Evolutionary conservation across 2,113 vertebrate genomes (phyloP), one percentile per base, ranked within the genome.

Genomic region (Cyrtonyx montezumae): DNA sequence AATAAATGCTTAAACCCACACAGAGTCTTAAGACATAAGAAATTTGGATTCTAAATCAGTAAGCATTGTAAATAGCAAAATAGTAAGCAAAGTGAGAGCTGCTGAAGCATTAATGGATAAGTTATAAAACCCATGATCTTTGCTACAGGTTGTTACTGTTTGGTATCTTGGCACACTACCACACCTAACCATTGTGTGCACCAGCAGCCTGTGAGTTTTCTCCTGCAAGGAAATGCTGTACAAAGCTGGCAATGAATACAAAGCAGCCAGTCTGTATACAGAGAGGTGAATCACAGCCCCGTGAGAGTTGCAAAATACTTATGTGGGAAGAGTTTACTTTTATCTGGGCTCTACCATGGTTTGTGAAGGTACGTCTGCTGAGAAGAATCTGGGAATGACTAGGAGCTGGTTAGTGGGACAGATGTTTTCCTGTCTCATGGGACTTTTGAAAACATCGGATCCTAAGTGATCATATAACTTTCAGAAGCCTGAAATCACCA

Each of bases 401-500:
- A 0, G 0, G 61, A 92, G 78, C 48, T 92, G 67, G 48, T 58
- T 86, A 58, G 19, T 30, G 36, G 58, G 34, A 89, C 21, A 58
- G 59, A 84, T 34, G 23, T 76, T 88, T 88, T 81, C 1, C 0
- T 85, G 71, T 68, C 91, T 87, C 7, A 0, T 0, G 4, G 46
- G 76, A 77, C 37, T 83, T 94, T 34, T 78, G 10, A 65, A 92
- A 85, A 32, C 6, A 0, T 13, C 5, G 1, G 59, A 18, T 67
- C 28, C 46, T 63, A 45, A 71, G 20, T 23, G 20, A 25, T 83
- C 56, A 5, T 42, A 25, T 79, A 82, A 67, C 49, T 84, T 88
- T 82, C 75, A 92, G 87, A 87, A 82, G 67, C 59, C 77, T 93
- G 59, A 82, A 96, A 78, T 92, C 66, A 79, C 69, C 51, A 65